Base-by-base conservation (phyloP, 1,140 invertebrate genomes). In the Cyclina sinensis region DNA sequence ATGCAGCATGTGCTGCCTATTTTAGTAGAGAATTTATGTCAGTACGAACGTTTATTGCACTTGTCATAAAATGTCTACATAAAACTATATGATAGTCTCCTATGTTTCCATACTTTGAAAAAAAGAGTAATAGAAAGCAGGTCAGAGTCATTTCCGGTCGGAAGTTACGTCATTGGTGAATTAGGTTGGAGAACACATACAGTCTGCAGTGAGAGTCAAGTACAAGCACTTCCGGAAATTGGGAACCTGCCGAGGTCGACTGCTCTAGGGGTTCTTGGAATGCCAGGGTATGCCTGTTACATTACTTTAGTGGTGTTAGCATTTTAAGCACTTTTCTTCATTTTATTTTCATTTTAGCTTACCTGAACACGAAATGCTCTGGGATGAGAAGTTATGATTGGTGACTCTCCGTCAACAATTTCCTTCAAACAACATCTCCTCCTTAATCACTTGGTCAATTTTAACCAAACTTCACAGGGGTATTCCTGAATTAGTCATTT, bases 121-220 rank as follows among this genome's bases (percentile, higher is more conserved):
- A 3, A 30, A 1, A 59, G 51, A 27, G 62, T 68, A 12, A 27
- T 30, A 24, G 27, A 32, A 11, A 68, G 62, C 35, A 37, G 21
- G 14, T 68, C 62, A 7, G 21, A 4, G 12, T 14, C 30, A 35
- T 68, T 35, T 30, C 27, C 62, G 27, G 62, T 68, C 30, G 62
- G 62, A 32, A 68, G 62, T 37, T 68, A 68, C 35, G 62, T 68
- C 18, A 68, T 32, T n/a, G 62, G 62, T 68, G 62, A 68, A 14
- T 21, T 68, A 37, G 62, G 62, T 4, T 68, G 62, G 62, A 12
- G 62, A 1, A 68, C 62, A 30, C 18, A 68, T 27, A 37, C 62
- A 7, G n/a, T 68, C n/a, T 32, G 27, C 21, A 11, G 30, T 24
- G 62, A 68, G 21, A 68, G 24, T 30, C 43, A 54, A 54, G 51